Evolutionary conservation across 2,797 vertebrate genomes (phyloP).

Genomic region (Sebastiscus albofasciatus): DNA sequence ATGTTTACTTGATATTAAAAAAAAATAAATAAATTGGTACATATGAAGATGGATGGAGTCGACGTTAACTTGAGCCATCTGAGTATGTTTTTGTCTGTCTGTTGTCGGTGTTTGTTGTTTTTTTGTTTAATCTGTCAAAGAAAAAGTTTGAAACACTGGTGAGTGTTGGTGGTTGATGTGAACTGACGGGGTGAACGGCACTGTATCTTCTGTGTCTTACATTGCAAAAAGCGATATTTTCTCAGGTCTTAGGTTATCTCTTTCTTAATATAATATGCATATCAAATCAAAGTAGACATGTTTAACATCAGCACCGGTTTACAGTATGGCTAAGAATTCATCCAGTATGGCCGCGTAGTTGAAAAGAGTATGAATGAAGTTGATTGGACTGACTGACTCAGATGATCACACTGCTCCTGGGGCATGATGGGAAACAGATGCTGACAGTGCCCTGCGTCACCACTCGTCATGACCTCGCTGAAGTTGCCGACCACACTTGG

Average conservation of each 20-base stretch:
- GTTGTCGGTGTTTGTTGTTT: conserved; percentile 58
- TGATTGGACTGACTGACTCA: conserved; percentile 45
- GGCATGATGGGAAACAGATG: conserved; percentile 58
- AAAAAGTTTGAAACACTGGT: conserved; percentile 39
- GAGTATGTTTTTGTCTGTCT: conserved; percentile 63
- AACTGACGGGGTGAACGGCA: conserved; percentile 54
- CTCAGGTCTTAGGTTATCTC: conserved; percentile 79
- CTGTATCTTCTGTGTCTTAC: conserved; percentile 72
- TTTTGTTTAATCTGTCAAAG: conserved; percentile 54
- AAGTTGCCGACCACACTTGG: conserved; percentile 55
- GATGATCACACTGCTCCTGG: conserved; percentile 42
- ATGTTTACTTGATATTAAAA: conserved; percentile 64
- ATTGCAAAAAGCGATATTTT: conserved; percentile 77
- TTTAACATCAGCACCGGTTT: conserved; percentile 62
- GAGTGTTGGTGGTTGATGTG: conserved; percentile 49
- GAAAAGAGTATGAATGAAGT: conserved; percentile 46
- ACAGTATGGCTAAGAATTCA: conserved; percentile 45
- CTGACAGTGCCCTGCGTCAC: conserved; percentile 59
- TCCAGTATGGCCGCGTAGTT: conserved; percentile 19
- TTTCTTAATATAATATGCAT: conserved; percentile 75
- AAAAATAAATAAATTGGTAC: conserved; percentile 31
- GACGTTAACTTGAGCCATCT: conserved; percentile 42
- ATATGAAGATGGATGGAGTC: conserved; percentile 59
- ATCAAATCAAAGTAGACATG: conserved; percentile 70
- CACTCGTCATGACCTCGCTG: conserved; percentile 50